Conservation (phyloP, 2,797 vertebrate species). For the Meriones psammophilus region DNA sequence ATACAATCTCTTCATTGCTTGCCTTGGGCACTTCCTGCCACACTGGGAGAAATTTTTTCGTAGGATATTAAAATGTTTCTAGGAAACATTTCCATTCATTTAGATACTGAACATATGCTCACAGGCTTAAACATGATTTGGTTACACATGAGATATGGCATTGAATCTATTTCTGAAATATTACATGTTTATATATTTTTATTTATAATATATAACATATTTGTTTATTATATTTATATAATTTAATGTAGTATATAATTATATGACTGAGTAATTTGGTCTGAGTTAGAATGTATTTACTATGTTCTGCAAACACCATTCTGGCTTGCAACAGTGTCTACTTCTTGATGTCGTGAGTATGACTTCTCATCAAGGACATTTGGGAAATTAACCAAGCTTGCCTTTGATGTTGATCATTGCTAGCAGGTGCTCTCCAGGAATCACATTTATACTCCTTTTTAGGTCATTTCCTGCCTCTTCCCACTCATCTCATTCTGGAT, state of each 20-base stretch:
- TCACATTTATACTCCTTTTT: background rate
- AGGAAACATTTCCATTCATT: conserved; percentile 38
- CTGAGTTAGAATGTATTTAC: background rate
- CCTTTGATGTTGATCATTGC: background rate
- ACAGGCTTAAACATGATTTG: conserved; percentile 7
- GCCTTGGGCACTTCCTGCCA: background rate
- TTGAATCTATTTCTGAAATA: conserved; percentile 36
- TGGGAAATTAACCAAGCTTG: background rate
- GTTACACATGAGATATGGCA: background rate
- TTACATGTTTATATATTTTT: background rate
- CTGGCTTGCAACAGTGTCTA: background rate
- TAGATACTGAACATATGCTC: background rate
- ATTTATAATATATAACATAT: no score
- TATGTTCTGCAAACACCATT: background rate
- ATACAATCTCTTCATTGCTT: background rate
- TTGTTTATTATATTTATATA: no score
- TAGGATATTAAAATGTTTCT: background rate
- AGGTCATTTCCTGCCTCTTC: background rate
- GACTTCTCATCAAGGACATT: background rate
- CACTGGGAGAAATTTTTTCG: background rate
- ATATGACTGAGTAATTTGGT: background rate
- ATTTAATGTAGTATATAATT: background rate
- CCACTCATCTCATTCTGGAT: background rate
- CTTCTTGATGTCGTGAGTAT: background rate
- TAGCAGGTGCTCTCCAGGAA: background rate